Evolutionary conservation across 2,888 invertebrate species (phyloP).

Genomic region (Thecophora atra): DNA sequence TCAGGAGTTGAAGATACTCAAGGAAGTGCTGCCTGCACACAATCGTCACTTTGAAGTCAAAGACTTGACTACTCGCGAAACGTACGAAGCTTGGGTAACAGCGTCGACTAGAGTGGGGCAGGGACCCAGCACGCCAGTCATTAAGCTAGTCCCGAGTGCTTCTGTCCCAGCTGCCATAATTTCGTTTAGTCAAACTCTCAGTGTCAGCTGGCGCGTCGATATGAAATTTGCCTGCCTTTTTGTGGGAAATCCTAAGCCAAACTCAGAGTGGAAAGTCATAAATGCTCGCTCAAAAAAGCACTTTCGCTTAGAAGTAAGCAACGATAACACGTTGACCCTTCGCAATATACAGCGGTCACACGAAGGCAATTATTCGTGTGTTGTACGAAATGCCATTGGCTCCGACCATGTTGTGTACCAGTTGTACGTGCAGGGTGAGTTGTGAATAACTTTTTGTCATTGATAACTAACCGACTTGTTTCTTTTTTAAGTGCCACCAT

Average conservation of each 20-base stretch:
- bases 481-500: slow-evolving; percentile 68
- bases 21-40: slow-evolving; percentile 66
- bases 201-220: slow-evolving; percentile 69
- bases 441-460: neutral
- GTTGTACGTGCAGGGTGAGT: slow-evolving; percentile 68
- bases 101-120: slow-evolving; percentile 73
- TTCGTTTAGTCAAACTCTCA: slow-evolving; percentile 69
- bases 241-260: slow-evolving; percentile 69
- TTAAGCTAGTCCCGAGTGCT: slow-evolving; percentile 67
- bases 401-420: slow-evolving; percentile 69
- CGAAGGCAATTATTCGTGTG: slow-evolving; percentile 70
- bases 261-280: slow-evolving; percentile 68
- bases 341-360: slow-evolving; percentile 68
- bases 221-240: slow-evolving; percentile 68
- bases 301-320: slow-evolving; percentile 64
- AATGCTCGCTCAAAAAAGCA: slow-evolving; percentile 63
- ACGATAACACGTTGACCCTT: slow-evolving; percentile 68
- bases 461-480: neutral
- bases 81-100: slow-evolving; percentile 73
- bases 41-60: slow-evolving; percentile 69
- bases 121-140: slow-evolving; percentile 70
- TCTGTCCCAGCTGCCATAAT: slow-evolving; percentile 70
- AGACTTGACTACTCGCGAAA: slow-evolving; percentile 68
- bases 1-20: slow-evolving; percentile 68
- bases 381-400: slow-evolving; percentile 67